These are phyloP conservation scores for Muraenolepis orangiensis DNA, from an alignment of 2,797 vertebrate genomes.

Conservation along the genomic window DNA sequence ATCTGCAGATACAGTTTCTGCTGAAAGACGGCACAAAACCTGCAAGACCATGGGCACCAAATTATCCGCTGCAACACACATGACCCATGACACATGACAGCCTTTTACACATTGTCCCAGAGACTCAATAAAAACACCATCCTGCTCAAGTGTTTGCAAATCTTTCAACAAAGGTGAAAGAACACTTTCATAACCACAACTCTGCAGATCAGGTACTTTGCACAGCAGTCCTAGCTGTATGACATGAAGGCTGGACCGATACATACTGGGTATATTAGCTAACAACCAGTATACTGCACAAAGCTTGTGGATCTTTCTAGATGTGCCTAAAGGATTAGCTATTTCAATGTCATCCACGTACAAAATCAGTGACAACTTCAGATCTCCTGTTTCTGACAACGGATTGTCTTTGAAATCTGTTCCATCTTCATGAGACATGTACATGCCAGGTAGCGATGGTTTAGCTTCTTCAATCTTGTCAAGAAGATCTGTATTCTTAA, in stretches of 20 bases:
- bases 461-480: conserved; percentile 32
- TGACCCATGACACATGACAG: no score
- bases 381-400: conserved; percentile 20
- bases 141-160: conserved; percentile 15
- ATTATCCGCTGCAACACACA: conserved; percentile 29
- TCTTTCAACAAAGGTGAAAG: conserved; percentile 28
- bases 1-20: no score
- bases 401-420: conserved; percentile 38
- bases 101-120: not conserved
- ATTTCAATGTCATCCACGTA: conserved; percentile 38
- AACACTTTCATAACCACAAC: conserved; percentile 11
- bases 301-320: conserved; percentile 35
- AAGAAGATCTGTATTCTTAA: conserved; percentile 35
- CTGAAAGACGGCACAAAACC: conserved; percentile 22
- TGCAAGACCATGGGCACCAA: conserved; percentile 20
- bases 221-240: conserved; percentile 29
- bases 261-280: conserved; percentile 25
- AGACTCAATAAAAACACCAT: conserved; percentile 12
- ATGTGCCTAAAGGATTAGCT: conserved; percentile 36
- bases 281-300: conserved; percentile 32
- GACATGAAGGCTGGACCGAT: conserved; percentile 30
- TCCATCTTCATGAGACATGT: conserved; percentile 31
- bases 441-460: conserved; percentile 21
- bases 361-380: conserved; percentile 34
- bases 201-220: conserved; percentile 8